Conservation (phyloP, 2,888 invertebrate genomes). For the Cephus sareptanus region DNA sequence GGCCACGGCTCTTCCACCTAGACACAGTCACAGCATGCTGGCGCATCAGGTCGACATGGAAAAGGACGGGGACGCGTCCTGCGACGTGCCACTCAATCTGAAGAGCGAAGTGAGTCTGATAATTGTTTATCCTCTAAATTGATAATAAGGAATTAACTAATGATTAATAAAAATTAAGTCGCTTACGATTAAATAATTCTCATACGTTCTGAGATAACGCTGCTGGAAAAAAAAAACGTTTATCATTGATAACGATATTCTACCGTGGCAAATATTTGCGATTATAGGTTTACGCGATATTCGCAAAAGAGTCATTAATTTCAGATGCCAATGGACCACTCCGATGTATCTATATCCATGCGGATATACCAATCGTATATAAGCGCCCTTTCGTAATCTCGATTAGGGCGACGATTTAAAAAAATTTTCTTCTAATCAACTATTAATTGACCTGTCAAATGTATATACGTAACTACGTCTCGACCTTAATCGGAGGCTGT, state of each 20-base stretch:
- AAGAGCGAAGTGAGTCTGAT: conserved; percentile 62
- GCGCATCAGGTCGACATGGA: conserved; percentile 61
- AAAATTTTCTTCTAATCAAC: conserved; percentile 49
- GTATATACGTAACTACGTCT: conserved; percentile 36
- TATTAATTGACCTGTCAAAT: conserved; percentile 54
- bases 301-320: not conserved
- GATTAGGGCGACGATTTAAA: conserved; percentile 10
- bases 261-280: not conserved
- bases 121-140: not conserved
- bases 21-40: conserved; percentile 62
- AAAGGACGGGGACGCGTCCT: conserved; percentile 59
- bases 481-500: conserved; percentile 47
- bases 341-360: no score
- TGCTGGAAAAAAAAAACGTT: not conserved
- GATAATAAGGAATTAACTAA: not conserved
- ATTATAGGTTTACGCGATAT: not conserved
- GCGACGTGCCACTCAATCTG: conserved; percentile 64
- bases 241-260: not conserved
- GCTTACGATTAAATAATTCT: no score
- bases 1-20: conserved; percentile 61
- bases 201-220: not conserved
- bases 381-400: conserved; percentile 27
- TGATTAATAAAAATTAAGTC: no score
- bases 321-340: not conserved
- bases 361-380: no score